Conservation (phyloP, 2,888 invertebrate species). For the Barypeithes pellucidus region DNA sequence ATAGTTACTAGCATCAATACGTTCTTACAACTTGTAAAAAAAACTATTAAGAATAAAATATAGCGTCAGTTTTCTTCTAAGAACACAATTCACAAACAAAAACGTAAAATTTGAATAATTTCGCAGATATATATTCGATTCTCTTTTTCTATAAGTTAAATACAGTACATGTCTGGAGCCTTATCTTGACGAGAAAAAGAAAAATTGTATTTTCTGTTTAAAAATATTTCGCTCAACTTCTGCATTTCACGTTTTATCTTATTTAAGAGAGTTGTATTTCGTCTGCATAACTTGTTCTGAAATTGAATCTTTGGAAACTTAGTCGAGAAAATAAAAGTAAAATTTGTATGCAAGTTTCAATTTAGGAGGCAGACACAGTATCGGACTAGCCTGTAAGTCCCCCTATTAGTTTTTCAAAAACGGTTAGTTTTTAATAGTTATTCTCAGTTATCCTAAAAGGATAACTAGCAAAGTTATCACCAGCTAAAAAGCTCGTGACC, state of each 20-base stretch:
- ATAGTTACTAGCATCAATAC: background rate
- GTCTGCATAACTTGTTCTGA: slow-evolving; percentile 27
- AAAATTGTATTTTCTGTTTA: slow-evolving; percentile 43
- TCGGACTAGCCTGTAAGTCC: no score
- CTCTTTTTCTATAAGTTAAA: slow-evolving; percentile 26
- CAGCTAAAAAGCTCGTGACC: no score
- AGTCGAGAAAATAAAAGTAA: slow-evolving; percentile 4
- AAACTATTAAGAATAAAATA: background rate
- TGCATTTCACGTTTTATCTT: slow-evolving; percentile 32
- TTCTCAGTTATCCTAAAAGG: no score
- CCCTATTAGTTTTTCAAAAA: no score
- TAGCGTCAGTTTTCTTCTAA: slow-evolving; percentile 2
- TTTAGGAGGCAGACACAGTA: background rate
- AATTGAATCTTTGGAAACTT: background rate
- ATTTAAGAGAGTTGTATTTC: slow-evolving; percentile 27
- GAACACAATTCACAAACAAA: slow-evolving; percentile 16
- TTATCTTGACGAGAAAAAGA: slow-evolving; percentile 47
- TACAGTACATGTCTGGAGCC: slow-evolving; percentile 40
- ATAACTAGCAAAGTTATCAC: no score
- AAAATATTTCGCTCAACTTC: slow-evolving; percentile 31
- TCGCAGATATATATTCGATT: slow-evolving; percentile 26
- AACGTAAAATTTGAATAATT: slow-evolving; percentile 42
- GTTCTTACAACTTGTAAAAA: background rate
- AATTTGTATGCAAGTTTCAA: background rate
- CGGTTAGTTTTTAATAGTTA: no score